These are phyloP conservation scores for Cydia splendana DNA, from an alignment of 1,140 invertebrate species.

Conservation along the genomic window DNA sequence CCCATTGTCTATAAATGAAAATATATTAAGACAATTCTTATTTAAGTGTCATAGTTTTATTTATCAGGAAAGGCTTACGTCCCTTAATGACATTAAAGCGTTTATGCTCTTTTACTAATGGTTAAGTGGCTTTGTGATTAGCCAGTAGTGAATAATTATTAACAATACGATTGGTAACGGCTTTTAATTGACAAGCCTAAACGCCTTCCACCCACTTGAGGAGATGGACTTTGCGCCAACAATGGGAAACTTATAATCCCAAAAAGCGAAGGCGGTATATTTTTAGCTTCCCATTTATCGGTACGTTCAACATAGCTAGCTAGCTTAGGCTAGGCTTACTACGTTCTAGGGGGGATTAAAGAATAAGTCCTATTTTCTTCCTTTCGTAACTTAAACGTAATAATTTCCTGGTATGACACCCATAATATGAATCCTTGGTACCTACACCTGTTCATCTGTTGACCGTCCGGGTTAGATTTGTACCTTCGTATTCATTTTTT, in stretches of 20 bases:
- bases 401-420: too few species aligned
- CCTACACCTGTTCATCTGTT: too few species aligned
- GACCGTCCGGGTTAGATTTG: too few species aligned
- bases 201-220: slow-evolving; percentile 3
- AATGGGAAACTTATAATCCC: background rate
- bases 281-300: too few species aligned
- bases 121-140: background rate
- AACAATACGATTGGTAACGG: slow-evolving; percentile 10
- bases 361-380: too few species aligned
- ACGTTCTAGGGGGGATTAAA: too few species aligned
- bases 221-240: background rate
- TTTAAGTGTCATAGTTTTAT: background rate
- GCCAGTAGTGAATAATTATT: slow-evolving; percentile 12
- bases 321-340: too few species aligned
- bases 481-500: background rate
- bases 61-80: background rate
- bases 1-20: background rate
- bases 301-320: too few species aligned
- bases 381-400: too few species aligned
- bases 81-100: background rate
- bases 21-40: background rate
- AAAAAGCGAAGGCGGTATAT: background rate
- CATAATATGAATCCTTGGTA: too few species aligned
- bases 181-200: slow-evolving; percentile 1
- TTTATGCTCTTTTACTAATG: background rate